Evolutionary conservation across 2,888 invertebrate species (phyloP), one percentile per base, ranked within the genome.

Genomic region (Drosophila rubida): DNA sequence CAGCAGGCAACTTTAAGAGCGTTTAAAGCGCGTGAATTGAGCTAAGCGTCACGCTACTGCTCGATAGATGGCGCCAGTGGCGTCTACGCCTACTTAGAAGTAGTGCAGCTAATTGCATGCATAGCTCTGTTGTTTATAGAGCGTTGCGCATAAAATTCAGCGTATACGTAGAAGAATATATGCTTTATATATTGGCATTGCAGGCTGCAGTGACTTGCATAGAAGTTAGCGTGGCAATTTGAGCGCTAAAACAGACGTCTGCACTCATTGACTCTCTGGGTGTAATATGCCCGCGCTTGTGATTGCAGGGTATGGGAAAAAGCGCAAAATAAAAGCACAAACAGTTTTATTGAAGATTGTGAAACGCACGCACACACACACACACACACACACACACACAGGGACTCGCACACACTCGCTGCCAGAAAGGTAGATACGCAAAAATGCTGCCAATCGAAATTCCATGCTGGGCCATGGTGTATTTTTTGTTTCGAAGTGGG

Each of bases 301-400:
- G 13, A 6, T n/a, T 53, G 9, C 22, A 53, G 53, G 42, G 53
- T 53, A 42, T 53, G 25, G 2, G 7, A 27, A 27, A 53, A 42
- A 42, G 11, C 19, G 27, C 1, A 42, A 42, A 22, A 53, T 22
- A 69, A 35, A 37, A 50, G 19, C 4, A 27, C 30, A 59, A 51
- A 65, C 84, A 67, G 67, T 88, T 89, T 89, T 85, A 85, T 89
- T 85, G 87, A 89, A 81, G 88, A 85, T 85, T 89, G 84, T 81
- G 74, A 86, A 73, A 65, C 35, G 68, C 72, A 54, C 37, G 62
- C 55, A 27, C n/a, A 37, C 13, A 8, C 32, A 9, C 16, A 41
- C 37, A 25, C 25, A 16, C 27, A 61, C 32, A 5, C 61, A 54
- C 53, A 67, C 11, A 11, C 50, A 53, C 58, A 37, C 25, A n/a